These are phyloP conservation scores for Sebastolobus altivelis DNA, from an alignment of 2,797 vertebrate species.

Conservation along the genomic window DNA sequence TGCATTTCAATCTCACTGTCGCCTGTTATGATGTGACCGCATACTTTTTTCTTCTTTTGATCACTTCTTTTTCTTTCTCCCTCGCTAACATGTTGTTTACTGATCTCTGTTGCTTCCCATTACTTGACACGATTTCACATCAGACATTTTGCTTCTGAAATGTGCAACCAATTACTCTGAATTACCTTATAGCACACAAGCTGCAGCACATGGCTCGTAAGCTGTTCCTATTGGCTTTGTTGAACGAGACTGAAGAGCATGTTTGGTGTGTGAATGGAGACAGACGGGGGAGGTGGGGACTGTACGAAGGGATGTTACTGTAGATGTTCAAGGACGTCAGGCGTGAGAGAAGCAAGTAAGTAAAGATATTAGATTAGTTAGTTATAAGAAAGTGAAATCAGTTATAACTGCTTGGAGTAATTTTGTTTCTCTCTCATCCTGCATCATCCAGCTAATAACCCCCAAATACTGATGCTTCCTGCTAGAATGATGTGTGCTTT, in stretches of 20 bases:
- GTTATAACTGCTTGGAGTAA: constrained; percentile 3
- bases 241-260: constrained; percentile 22
- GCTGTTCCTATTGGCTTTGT: constrained; percentile 45
- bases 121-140: constrained; percentile 47
- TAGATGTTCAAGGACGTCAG: constrained; percentile 7
- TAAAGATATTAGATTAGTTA: background rate
- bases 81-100: constrained; percentile 34
- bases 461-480: constrained; percentile 27
- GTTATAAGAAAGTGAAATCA: constrained; percentile 7
- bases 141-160: constrained; percentile 55
- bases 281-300: constrained; percentile 1
- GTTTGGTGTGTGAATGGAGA: constrained; percentile 24
- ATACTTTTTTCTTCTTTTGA: constrained; percentile 11
- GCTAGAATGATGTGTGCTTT: constrained; percentile 57
- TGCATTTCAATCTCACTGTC: constrained; percentile 9
- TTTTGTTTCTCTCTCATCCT: constrained; percentile 9
- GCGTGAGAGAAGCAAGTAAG: background rate
- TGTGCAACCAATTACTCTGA: constrained; percentile 60
- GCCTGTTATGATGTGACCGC: background rate
- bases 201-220: constrained; percentile 30
- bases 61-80: background rate
- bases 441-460: background rate
- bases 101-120: constrained; percentile 42
- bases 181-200: constrained; percentile 59
- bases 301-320: constrained; percentile 5